Conservation (phyloP, 2,888 invertebrate species). For the Rhagophthalmus giganteus region DNA sequence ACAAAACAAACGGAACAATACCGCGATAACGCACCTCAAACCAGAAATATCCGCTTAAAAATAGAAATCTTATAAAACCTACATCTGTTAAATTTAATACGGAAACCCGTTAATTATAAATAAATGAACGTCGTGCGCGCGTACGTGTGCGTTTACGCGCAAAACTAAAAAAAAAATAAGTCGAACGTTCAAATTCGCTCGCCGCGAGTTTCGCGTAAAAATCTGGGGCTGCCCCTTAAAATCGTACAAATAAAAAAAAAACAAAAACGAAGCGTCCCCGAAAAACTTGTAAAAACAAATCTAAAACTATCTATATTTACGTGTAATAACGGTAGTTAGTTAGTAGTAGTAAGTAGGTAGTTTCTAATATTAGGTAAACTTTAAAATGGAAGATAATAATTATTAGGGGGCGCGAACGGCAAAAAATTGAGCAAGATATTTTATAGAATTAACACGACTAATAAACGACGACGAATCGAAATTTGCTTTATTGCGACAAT, state of each 20-base stretch:
- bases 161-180: background rate
- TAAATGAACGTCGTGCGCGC: too few species aligned
- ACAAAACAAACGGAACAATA: too few species aligned
- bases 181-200: background rate
- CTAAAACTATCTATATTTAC: background rate
- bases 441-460: constrained; percentile 10
- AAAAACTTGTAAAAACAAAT: background rate
- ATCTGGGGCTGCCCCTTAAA: background rate
- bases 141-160: too few species aligned
- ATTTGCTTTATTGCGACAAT: constrained; percentile 14
- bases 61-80: too few species aligned
- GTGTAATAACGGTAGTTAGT: too few species aligned
- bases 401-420: constrained; percentile 27
- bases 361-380: constrained; percentile 6
- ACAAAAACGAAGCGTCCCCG: background rate
- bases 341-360: too few species aligned
- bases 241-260: too few species aligned
- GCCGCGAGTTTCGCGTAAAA: background rate
- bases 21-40: too few species aligned
- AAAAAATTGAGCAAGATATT: constrained; percentile 29
- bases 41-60: too few species aligned
- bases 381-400: constrained; percentile 38
- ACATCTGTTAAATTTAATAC: too few species aligned
- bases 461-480: constrained; percentile 11
- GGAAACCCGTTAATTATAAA: too few species aligned